Conservation (phyloP, 2,888 invertebrate species). For the Imbricaverruca yamaguchii region DNA sequence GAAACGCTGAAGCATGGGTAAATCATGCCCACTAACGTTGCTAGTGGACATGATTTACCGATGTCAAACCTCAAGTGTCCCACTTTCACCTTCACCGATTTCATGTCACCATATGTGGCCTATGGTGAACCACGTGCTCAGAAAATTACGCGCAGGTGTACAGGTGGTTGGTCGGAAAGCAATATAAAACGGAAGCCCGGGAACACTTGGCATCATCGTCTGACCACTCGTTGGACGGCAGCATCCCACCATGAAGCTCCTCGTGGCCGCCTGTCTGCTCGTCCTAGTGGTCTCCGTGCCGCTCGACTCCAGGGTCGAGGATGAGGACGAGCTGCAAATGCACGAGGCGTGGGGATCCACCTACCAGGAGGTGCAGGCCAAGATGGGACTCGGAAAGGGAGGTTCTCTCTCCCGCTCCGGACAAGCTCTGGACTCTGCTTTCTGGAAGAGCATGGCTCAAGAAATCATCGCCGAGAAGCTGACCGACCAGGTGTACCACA, state of each 20-base stretch:
- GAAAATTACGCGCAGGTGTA: background rate
- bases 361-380: conserved; percentile 6
- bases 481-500: background rate
- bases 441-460: background rate
- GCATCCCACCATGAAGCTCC: background rate
- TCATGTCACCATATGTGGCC: background rate
- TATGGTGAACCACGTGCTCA: background rate
- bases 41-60: background rate
- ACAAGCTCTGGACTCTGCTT: background rate
- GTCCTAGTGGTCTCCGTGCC: background rate
- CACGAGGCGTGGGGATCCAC: background rate
- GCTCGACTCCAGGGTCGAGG: background rate
- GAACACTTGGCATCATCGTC: too few relatives aligned
- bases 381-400: background rate
- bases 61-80: background rate
- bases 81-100: background rate
- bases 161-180: background rate
- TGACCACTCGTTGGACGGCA: background rate
- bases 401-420: background rate
- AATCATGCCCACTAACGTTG: background rate
- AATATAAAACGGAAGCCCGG: background rate
- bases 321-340: background rate
- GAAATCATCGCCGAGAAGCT: too few relatives aligned
- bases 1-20: too few relatives aligned
- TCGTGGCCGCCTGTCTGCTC: background rate